Percentiles rank a stretch among this genome's conserved stretches.
These are phyloP conservation scores for Cercopithecus mona DNA, from an alignment of 2,113 vertebrate species.

Conservation along the genomic window DNA sequence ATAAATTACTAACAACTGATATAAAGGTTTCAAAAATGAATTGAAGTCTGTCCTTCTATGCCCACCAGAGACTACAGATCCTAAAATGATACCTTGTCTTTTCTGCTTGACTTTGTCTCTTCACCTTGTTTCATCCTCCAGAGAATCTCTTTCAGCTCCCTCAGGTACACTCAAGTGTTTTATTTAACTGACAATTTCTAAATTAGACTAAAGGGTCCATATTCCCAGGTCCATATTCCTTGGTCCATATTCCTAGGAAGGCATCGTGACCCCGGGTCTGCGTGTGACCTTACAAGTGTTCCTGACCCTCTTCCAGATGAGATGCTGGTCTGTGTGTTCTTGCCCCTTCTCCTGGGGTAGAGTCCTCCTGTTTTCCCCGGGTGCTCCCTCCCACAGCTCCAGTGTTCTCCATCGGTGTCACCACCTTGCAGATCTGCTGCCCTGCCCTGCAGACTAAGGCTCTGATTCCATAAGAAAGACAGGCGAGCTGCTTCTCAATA, in stretches of 20 bases:
- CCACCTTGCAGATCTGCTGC: no score
- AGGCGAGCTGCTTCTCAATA: no score
- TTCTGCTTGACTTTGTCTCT: no score
- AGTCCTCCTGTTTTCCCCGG: no score
- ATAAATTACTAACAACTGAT: neutral
- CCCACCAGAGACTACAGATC: no score
- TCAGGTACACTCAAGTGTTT: neutral
- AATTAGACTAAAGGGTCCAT: neutral
- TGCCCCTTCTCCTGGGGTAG: rapidly evolving
- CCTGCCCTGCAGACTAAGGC: no score
- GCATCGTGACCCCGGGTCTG: rapidly evolving
- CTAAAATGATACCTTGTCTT: neutral
- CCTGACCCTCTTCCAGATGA: neutral
- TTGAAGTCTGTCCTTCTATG: neutral
- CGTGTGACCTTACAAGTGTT: rapidly evolving
- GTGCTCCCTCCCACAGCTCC: rapidly evolving
- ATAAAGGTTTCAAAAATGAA: neutral
- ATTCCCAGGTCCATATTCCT: neutral
- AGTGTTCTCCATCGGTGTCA: rapidly evolving
- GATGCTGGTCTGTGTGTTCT: neutral
- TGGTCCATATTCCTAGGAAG: neutral
- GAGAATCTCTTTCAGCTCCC: no score
- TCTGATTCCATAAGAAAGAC: no score
- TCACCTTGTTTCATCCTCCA: rapidly evolving
- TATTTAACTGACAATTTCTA: neutral